Percentiles rank a stretch among this genome's conserved stretches.
Conservation (phyloP, 2,113 vertebrate genomes). For the Alligator mississippiensis region DNA sequence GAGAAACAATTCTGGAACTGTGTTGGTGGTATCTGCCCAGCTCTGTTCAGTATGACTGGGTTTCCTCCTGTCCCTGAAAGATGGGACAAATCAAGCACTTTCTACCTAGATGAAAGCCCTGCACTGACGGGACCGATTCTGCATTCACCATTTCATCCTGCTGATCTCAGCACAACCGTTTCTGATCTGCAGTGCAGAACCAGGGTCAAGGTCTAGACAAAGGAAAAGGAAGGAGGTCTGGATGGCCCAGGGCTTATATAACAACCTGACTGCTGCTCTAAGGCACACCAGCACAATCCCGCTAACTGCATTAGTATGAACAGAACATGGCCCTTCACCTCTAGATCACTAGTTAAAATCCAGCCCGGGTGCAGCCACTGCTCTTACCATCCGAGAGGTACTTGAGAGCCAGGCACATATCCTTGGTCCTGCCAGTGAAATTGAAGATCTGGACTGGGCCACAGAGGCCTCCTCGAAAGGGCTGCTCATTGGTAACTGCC, state of each 20-base stretch:
- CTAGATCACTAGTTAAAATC: too few species aligned
- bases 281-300: too few species aligned
- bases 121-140: neutral
- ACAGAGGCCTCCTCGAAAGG: conserved; percentile 13
- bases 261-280: too few species aligned
- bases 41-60: too few species aligned
- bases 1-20: too few species aligned
- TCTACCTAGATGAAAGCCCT: neutral
- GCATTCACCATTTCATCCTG: neutral
- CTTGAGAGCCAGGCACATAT: conserved; percentile 64
- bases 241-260: neutral
- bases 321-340: too few species aligned
- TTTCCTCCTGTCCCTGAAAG: too few species aligned
- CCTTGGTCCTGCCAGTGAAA: conserved; percentile 48
- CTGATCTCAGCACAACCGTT: neutral
- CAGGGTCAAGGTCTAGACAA: neutral
- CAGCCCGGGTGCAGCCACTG: too few species aligned
- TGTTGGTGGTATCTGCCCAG: too few species aligned
- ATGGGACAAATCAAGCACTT: too few species aligned
- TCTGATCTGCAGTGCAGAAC: neutral
- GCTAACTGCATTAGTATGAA: too few species aligned
- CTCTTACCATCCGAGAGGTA: conserved; percentile 71
- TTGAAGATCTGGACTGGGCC: conserved; percentile 71
- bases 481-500: conserved; percentile 37
- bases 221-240: neutral